Percentiles rank a stretch among this genome's conserved stretches.
These are phyloP conservation scores for Dryococelus australis DNA, from an alignment of 2,888 invertebrate species.

Conservation along the genomic window DNA sequence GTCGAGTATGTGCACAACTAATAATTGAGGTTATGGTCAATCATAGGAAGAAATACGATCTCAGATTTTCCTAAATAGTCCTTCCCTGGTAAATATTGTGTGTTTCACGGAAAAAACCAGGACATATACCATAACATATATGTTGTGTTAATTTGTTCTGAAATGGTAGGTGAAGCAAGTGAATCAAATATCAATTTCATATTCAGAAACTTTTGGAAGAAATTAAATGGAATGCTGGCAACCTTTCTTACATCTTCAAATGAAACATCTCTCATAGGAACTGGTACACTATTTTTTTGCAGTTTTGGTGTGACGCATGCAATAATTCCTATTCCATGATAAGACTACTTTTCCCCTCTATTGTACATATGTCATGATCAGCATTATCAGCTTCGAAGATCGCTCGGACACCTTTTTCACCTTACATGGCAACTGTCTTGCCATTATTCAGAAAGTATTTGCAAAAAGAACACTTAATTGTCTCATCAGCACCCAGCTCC, in stretches of 20 bases:
- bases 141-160: neutral
- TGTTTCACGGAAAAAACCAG: neutral
- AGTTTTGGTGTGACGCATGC: too few relatives aligned
- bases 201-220: neutral
- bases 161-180: neutral
- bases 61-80: neutral
- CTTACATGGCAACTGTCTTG: too few relatives aligned
- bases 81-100: neutral
- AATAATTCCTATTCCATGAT: too few relatives aligned
- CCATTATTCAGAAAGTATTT: too few relatives aligned
- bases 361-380: too few relatives aligned
- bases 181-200: neutral
- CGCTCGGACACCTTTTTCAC: too few relatives aligned
- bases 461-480: too few relatives aligned
- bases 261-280: too few relatives aligned
- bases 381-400: too few relatives aligned
- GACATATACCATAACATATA: conserved; percentile 1
- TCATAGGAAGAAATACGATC: conserved; percentile 16
- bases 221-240: conserved; percentile 11
- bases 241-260: neutral
- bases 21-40: neutral
- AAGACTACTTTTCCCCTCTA: too few relatives aligned
- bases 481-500: too few relatives aligned
- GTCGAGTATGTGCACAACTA: neutral
- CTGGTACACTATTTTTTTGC: too few relatives aligned